These are phyloP conservation scores for Bugula neritina DNA, from an alignment of 2,888 invertebrate genomes.

Conservation along the genomic window DNA sequence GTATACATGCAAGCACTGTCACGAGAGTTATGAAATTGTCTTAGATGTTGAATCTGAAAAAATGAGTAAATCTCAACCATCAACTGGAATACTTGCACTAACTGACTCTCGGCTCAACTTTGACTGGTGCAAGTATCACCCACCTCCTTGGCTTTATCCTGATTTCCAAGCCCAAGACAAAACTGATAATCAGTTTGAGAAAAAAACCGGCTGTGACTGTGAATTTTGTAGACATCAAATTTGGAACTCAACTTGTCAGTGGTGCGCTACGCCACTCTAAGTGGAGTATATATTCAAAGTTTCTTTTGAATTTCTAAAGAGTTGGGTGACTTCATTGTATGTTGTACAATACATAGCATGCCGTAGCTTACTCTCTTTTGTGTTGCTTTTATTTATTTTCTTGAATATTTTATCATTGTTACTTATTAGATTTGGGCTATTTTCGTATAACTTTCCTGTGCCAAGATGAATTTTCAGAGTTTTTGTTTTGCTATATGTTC, in stretches of 20 bases:
- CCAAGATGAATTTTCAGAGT: background rate
- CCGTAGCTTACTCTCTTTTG: too few species aligned
- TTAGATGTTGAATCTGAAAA: background rate
- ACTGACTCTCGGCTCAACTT: conserved; percentile 7
- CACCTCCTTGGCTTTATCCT: background rate
- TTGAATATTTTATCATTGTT: background rate
- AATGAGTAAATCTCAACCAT: background rate
- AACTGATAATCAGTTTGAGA: background rate
- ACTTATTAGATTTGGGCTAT: background rate
- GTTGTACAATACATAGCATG: too few species aligned
- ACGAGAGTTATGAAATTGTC: conserved; percentile 11
- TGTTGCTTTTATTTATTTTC: background rate
- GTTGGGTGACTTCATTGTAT: too few species aligned
- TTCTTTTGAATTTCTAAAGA: too few species aligned
- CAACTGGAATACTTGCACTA: background rate
- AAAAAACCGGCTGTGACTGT: conserved; percentile 2
- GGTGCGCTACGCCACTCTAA: conserved; percentile 2
- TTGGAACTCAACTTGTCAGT: background rate
- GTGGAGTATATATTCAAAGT: too few species aligned
- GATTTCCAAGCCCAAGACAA: background rate
- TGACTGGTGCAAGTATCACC: conserved; percentile 21
- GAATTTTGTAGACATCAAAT: background rate
- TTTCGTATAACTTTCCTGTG: background rate
- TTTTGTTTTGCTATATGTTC: background rate
- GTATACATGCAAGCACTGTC: background rate